Percentiles rank a stretch among this genome's conserved stretches.
These are phyloP conservation scores for Polypedilum pembai DNA, from an alignment of 1,140 invertebrate genomes.

Conservation along the genomic window DNA sequence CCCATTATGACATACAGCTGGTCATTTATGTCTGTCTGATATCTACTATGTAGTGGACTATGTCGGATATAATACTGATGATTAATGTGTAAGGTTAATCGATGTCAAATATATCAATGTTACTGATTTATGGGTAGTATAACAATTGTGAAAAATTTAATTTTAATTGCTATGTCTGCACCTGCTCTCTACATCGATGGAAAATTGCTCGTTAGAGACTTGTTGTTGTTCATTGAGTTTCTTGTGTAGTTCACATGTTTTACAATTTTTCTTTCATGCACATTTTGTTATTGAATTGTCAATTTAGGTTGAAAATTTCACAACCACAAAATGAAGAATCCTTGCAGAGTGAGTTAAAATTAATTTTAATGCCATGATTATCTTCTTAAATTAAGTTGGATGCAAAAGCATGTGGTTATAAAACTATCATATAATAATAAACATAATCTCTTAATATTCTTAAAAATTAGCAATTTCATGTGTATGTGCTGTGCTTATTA, in stretches of 20 bases:
- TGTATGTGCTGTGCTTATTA: neutral
- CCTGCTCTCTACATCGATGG: neutral
- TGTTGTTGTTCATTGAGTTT: no score
- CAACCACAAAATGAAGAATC: no score
- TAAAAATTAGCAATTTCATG: constrained; percentile 1
- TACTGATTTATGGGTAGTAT: neutral
- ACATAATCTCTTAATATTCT: constrained; percentile 13
- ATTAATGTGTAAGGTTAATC: constrained; percentile 13
- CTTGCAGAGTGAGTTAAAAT: no score
- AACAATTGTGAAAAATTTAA: constrained; percentile 19
- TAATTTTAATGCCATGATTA: no score
- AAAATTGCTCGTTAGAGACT: no score
- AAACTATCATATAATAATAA: neutral
- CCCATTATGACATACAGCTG: neutral
- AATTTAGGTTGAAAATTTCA: no score
- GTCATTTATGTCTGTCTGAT: neutral
- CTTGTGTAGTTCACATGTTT: no score
- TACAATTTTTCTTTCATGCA: no score
- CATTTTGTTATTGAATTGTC: no score
- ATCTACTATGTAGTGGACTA: neutral
- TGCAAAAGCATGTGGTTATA: no score
- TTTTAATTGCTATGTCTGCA: constrained; percentile 12
- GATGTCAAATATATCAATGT: constrained; percentile 18
- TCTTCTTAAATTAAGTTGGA: no score
- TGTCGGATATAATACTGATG: neutral